Evolutionary conservation across 2,888 invertebrate species (phyloP), one percentile per base, ranked within the genome.

Genomic region (Heteromurus nitidus): DNA sequence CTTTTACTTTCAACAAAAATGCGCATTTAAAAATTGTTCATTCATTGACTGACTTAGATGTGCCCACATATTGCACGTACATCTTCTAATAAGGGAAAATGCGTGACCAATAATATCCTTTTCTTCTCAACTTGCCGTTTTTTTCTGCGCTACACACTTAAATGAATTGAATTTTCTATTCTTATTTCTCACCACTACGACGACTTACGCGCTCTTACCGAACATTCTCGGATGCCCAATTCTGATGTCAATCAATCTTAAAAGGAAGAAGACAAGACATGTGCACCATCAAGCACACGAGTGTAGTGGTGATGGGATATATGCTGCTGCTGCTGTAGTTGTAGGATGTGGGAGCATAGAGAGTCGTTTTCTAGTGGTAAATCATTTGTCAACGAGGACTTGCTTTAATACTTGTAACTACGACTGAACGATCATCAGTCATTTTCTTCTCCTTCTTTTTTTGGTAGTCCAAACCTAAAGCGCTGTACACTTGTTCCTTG

Each of bases 161-260:
- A 67, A 67, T 67, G 67, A 75, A 75, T 75, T 75, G 75, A 55
- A 18, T 75, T 67, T 75, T 74, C 3, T 50, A 36, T 50, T 30
- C 55, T 55, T 69, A n/a, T 60, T 44, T 58, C 58, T n/a, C n/a
- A n/a, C n/a, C n/a, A n/a, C n/a, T n/a, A n/a, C n/a, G n/a, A n/a
- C n/a, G n/a, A n/a, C n/a, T n/a, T n/a, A n/a, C n/a, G n/a, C n/a
- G n/a, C n/a, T n/a, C n/a, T n/a, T n/a, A n/a, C n/a, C n/a, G n/a
- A n/a, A n/a, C n/a, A n/a, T n/a, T 67, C 53, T 72, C 20, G 55
- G 42, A 55, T 65, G 72, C 72, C 79, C 79, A 80, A 80, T 80
- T 80, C 77, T 73, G 9, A 20, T 68, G 73, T 80, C 80, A 80
- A 80, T 80, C 80, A 80, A 73, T 73, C 80, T 68, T 68, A 68